Evolutionary conservation across 2,888 invertebrate genomes (phyloP).

Genomic region (Amblyjoppa fuscipennis): DNA sequence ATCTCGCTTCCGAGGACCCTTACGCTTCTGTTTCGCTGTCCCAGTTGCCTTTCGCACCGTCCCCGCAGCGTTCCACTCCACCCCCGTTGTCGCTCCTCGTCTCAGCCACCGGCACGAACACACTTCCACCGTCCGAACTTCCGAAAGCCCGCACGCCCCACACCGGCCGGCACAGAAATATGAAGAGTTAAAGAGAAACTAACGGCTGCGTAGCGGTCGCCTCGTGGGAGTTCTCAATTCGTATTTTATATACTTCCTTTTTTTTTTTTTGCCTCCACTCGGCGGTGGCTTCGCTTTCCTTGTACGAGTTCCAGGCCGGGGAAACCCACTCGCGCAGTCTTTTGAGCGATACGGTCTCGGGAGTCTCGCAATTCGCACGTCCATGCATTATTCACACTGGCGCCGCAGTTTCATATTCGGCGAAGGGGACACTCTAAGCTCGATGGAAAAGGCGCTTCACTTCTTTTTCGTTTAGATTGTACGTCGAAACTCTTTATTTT

Average conservation of each 20-base stretch:
- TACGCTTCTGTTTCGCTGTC: constrained; percentile 25
- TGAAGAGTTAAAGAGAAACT: constrained; percentile 12
- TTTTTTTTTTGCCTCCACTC: constrained; percentile 17
- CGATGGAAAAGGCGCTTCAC: neutral
- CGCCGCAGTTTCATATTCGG: constrained; percentile 3
- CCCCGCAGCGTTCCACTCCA: neutral
- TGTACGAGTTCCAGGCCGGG: constrained; percentile 61
- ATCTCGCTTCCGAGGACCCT: constrained; percentile 12
- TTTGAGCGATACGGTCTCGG: constrained; percentile 41
- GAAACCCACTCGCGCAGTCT: constrained; percentile 8
- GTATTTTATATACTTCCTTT: neutral
- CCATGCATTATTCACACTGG: constrained; percentile 3
- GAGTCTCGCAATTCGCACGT: constrained; percentile 23
- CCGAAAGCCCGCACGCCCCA: neutral
- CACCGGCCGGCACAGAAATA: neutral
- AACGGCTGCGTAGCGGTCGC: constrained; percentile 9
- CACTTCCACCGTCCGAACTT: constrained; percentile 11
- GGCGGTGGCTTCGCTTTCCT: constrained; percentile 56
- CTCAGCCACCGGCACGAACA: neutral
- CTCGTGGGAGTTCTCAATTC: constrained; percentile 19
- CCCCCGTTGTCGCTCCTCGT: neutral
- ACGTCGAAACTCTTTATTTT: neutral
- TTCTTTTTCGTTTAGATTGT: neutral
- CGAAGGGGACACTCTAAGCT: constrained; percentile 2
- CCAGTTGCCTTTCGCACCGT: constrained; percentile 1